Conservation (phyloP, 2,797 vertebrate genomes). For the Tauraco hartlaubi region DNA sequence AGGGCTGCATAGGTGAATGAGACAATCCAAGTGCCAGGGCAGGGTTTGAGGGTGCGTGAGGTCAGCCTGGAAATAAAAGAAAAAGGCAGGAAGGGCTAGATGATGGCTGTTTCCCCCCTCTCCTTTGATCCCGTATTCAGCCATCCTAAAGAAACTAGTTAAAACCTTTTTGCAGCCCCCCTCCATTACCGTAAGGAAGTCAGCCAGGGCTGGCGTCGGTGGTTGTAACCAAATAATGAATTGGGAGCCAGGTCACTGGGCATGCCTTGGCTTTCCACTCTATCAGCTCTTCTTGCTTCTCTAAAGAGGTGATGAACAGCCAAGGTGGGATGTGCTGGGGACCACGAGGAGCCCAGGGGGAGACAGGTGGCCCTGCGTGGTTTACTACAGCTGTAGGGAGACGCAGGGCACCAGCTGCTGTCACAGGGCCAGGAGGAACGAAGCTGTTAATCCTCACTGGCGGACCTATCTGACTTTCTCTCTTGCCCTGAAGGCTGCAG, state of each 20-base stretch:
- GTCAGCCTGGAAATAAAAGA: not conserved
- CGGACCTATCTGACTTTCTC: not conserved
- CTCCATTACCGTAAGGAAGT: rapidly evolving
- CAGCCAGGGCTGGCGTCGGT: not conserved
- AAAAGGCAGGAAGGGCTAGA: not conserved
- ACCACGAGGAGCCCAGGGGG: rapidly evolving
- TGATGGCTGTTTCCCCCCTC: not conserved
- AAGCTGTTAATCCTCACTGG: not conserved
- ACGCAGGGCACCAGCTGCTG: not conserved
- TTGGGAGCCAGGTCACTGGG: not conserved
- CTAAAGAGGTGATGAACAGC: not conserved
- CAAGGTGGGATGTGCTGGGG: not conserved
- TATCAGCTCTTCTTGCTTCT: not conserved
- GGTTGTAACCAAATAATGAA: not conserved
- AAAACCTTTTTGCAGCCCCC: not conserved
- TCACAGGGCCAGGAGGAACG: not conserved
- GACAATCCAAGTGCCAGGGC: not conserved
- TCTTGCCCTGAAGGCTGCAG: not conserved
- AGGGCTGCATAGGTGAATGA: not conserved
- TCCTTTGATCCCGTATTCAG: not conserved
- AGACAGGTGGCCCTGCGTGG: not conserved
- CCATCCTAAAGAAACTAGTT: not conserved
- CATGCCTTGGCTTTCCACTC: not conserved
- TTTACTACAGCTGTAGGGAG: not conserved
- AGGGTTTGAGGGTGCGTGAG: not conserved